Conservation (phyloP, 2,888 invertebrate species). For the Agapostemon virescens region DNA sequence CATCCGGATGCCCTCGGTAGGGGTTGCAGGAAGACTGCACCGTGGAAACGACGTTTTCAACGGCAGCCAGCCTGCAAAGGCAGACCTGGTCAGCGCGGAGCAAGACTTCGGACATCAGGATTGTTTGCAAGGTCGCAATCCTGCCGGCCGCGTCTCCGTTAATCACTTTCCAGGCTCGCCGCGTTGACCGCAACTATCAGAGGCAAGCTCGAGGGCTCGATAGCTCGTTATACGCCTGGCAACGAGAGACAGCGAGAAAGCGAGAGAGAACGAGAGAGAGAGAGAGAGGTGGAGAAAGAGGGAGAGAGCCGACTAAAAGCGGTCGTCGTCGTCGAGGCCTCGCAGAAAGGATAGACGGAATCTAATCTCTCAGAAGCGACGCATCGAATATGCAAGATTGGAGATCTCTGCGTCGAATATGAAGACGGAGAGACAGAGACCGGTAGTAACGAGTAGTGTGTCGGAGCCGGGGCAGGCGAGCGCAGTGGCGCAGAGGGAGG, state of each 20-base stretch:
- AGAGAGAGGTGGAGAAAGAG: no score
- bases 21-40: background rate
- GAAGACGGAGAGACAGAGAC: slow-evolving; percentile 24
- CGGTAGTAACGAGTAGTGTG: background rate
- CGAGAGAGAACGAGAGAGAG: background rate
- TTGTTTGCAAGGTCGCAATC: slow-evolving; percentile 22
- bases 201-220: slow-evolving; percentile 17
- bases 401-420: slow-evolving; percentile 49
- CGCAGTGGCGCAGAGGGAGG: background rate
- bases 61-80: background rate
- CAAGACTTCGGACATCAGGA: background rate
- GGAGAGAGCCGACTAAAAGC: slow-evolving; percentile 29
- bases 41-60: background rate
- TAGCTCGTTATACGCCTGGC: slow-evolving; percentile 27
- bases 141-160: slow-evolving; percentile 21
- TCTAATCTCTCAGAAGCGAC: slow-evolving; percentile 63
- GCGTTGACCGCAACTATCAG: slow-evolving; percentile 31
- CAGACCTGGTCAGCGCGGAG: background rate
- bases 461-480: background rate
- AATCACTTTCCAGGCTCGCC: slow-evolving; percentile 34
- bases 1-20: background rate
- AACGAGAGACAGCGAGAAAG: background rate
- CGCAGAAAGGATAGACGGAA: slow-evolving; percentile 29
- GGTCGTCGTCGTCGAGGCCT: background rate
- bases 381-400: slow-evolving; percentile 67